Evolutionary conservation across 2,113 vertebrate species (phyloP).

Genomic region (Pandion haliaetus): DNA sequence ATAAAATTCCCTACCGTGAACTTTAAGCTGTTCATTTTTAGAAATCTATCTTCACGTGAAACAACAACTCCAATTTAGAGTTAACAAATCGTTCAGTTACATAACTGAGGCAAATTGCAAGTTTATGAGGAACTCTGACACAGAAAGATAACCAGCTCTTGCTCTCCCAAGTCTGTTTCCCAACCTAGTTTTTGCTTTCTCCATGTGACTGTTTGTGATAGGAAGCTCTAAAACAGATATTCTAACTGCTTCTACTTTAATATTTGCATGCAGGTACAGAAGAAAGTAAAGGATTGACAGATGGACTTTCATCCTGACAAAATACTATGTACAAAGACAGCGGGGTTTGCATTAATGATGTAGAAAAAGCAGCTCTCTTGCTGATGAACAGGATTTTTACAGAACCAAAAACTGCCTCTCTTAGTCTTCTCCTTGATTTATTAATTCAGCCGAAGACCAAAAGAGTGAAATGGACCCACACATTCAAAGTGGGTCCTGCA

Average conservation of each 20-base stretch:
- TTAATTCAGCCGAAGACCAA: not conserved
- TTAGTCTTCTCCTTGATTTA: not conserved
- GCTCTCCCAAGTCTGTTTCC: not conserved
- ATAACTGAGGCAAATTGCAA: not conserved
- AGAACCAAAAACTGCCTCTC: not conserved
- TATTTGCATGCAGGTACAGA: not conserved
- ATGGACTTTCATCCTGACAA: not conserved
- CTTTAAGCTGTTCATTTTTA: not conserved
- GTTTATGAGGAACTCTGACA: not conserved
- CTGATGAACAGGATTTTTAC: not conserved
- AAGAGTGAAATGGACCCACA: not conserved
- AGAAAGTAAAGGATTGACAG: not conserved
- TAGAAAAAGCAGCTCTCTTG: not conserved
- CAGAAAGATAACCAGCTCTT: not conserved
- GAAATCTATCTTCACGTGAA: not conserved
- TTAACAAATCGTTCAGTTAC: not conserved
- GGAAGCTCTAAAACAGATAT: not conserved
- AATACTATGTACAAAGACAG: not conserved
- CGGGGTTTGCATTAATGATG: not conserved
- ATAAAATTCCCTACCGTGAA: not conserved
- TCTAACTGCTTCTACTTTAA: not conserved
- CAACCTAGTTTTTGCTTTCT: not conserved
- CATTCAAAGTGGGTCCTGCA: fast-evolving
- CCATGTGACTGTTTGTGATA: not conserved
- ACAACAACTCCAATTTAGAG: not conserved